Base-by-base conservation (phyloP, 2,888 invertebrate genomes). In the Sphaerophoria taeniata region DNA sequence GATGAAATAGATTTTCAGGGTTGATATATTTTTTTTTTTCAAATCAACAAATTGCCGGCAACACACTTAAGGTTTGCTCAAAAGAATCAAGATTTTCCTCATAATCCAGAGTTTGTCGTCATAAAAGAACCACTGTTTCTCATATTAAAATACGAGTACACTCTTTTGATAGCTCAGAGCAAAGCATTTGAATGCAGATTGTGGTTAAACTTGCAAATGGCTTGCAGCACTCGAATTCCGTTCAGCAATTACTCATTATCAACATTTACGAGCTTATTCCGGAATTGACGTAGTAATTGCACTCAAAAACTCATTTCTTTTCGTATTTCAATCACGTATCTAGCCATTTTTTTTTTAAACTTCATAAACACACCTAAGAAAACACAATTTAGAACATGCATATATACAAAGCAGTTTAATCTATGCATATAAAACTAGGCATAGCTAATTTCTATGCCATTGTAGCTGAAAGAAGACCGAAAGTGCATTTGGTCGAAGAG, bases 361-460 rank as follows among this genome's bases (percentile, higher is more conserved):
- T 39, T 58, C 16, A 16, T 14, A 4, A 31, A 16, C 11, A 5
- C 43, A 24, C 45, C 45, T 65, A 34, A 43, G 60, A 65, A 83
- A 74, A 84, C 83, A 84, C 83, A 55, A 84, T 79, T 79, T 84
- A 79, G 84, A 84, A 84, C 84, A 75, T 75, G 71, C 65, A 79
- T 14, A 31, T 9, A 45, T 3, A 24, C 24, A 47, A 14, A 47
- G 47, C 5, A n/a, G n/a, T 14, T 47, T n/a, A 47, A 24, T 12
- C 24, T 33, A 43, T 24, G 11, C 43, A 61, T 12, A n/a, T 65
- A 49, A 34, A 65, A 9, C 9, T 33, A 6, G 47, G 1, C 24
- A 33, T 14, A 34, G 33, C 11, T 47, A 2, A 61, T 34, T 47
- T 34, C 49, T 49, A 45, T 65, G 49, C 36, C 33, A 49, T 6